Evolutionary conservation across 2,888 invertebrate genomes (phyloP).

Genomic region (Autographa pulchrina): DNA sequence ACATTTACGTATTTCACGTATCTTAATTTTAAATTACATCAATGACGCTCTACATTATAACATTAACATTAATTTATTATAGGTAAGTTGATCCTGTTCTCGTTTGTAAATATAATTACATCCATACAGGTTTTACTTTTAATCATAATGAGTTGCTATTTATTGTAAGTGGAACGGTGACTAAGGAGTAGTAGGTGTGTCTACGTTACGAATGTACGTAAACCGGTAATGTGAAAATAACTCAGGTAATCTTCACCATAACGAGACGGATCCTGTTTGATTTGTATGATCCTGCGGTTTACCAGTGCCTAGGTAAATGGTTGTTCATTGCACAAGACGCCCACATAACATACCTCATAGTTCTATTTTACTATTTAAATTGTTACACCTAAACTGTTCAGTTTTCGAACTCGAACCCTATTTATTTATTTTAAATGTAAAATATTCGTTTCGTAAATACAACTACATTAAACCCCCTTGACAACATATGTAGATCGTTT

Average conservation of each 20-base stretch:
- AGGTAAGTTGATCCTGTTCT: background rate
- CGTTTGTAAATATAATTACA: background rate
- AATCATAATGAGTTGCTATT: constrained; percentile 4
- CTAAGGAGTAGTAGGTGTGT: background rate
- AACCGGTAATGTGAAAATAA: constrained; percentile 54
- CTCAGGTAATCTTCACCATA: constrained; percentile 45
- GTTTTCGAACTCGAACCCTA: too few species aligned
- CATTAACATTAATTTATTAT: background rate
- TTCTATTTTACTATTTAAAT: background rate
- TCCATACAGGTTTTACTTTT: background rate
- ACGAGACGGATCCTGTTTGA: constrained; percentile 53
- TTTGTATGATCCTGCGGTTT: constrained; percentile 39
- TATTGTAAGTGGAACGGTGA: constrained; percentile 1
- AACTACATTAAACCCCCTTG: background rate
- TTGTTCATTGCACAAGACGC: constrained; percentile 3
- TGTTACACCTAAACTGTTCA: background rate
- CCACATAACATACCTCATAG: background rate
- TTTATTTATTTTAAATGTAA: background rate
- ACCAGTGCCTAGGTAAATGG: constrained; percentile 17
- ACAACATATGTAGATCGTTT: background rate
- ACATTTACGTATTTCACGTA: background rate
- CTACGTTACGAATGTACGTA: constrained; percentile 26
- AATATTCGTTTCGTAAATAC: background rate
- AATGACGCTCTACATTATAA: constrained; percentile 4
- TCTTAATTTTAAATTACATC: background rate